Evolutionary conservation across 2,888 invertebrate species (phyloP), one percentile per base, ranked within the genome.

Genomic region (Chrysolina oricalcia): DNA sequence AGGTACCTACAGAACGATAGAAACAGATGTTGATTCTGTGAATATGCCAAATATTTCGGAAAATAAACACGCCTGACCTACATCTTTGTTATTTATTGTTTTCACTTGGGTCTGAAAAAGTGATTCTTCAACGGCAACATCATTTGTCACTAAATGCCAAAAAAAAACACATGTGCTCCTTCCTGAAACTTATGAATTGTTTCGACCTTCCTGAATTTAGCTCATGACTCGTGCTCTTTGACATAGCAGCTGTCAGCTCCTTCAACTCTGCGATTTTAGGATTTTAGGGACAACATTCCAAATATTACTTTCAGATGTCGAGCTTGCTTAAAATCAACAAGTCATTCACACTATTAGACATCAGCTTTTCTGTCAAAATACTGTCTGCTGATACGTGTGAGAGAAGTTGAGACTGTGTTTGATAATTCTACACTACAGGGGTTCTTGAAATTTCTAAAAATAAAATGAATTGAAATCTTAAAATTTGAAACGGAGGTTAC

Each of bases 171-270:
- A 27, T 53, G 68, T 15, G 41, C 35, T 27, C 68, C 15, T 68
- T 35, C 40, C 19, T 53, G 68, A 50, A 13, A 35, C 53, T 68
- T 17, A 13, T 19, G 56, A 68, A 23, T 27, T 67, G 27, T 17
- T 35, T 17, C 11, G 23, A 17, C 11, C 50, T 68, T 53, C 53
- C 53, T 40, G 40, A 56, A 50, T 23, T 53, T 53, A 19, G 21
- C 40, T 68, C 53, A 13, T 23, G 68, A 68, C 68, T 68, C 53
- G 68, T 68, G 68, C 68, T 67, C 66, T 66, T 67, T 67, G 27
- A 50, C 35, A 50, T 68, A 67, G 40, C 68, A 68, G 68, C 50
- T 68, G 67, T 67, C 50, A 13, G 46, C 43, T 41, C 35, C 50
- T 67, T 50, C 13, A 35, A n/a, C 50, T 48, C 35, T 23, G 50